Percentiles rank a stretch among this genome's conserved stretches.
Evolutionary conservation across 2,797 vertebrate species (phyloP).

Genomic region (Hoplostethus mediterraneus): DNA sequence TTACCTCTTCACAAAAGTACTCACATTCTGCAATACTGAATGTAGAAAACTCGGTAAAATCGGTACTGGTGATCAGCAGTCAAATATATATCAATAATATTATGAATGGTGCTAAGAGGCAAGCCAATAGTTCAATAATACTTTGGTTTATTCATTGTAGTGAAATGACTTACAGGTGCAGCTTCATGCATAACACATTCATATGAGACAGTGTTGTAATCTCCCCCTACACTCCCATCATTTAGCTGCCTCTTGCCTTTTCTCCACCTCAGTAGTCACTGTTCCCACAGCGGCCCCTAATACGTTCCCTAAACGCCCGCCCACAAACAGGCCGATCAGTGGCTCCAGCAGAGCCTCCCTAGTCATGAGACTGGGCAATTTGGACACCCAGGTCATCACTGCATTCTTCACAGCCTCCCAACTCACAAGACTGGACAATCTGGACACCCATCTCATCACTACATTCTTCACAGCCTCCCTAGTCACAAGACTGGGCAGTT

Average conservation of each 20-base stretch:
- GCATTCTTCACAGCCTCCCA: too few relatives aligned
- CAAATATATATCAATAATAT: slow-evolving; percentile 26
- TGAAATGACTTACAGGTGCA: slow-evolving; percentile 42
- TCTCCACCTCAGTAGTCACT: slow-evolving; percentile 83
- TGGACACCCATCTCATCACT: too few relatives aligned
- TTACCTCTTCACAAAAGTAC: not conserved
- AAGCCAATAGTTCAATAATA: slow-evolving; percentile 16
- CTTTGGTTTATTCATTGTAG: slow-evolving; percentile 14
- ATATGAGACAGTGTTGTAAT: not conserved
- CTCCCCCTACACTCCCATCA: slow-evolving; percentile 27
- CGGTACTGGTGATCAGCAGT: not conserved
- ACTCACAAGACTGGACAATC: too few relatives aligned
- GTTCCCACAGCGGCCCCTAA: slow-evolving; percentile 84
- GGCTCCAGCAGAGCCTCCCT: slow-evolving; percentile 80
- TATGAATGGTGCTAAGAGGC: not conserved
- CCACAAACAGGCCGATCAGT: slow-evolving; percentile 82
- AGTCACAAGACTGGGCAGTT: too few relatives aligned
- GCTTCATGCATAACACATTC: not conserved
- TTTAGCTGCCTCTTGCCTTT: slow-evolving; percentile 76
- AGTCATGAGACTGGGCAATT: slow-evolving; percentile 72
- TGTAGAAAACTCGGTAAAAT: not conserved
- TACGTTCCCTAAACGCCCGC: slow-evolving; percentile 78
- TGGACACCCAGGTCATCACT: too few relatives aligned
- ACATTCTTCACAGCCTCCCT: too few relatives aligned
- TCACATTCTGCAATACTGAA: not conserved